A percentile compares a stretch with the other conserved stretches of the same genome.
These are phyloP conservation scores for Drosophila carrolli DNA, from an alignment of 1,140 invertebrate species.

Conservation along the genomic window DNA sequence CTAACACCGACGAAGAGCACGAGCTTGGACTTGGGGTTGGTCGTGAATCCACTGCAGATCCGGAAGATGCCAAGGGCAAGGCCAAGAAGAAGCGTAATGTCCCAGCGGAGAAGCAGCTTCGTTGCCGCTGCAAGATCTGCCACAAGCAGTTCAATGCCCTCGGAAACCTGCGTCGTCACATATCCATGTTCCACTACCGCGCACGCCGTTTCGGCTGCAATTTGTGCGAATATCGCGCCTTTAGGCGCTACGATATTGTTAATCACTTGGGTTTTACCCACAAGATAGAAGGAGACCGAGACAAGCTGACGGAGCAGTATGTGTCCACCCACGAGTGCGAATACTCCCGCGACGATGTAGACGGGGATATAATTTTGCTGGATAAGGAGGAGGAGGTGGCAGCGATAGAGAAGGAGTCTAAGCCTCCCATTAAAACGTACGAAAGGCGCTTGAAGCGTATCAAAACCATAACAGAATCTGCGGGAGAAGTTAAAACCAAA, in stretches of 20 bases:
- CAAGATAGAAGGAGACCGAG: conserved; percentile 72
- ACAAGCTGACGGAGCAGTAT: conserved; percentile 67
- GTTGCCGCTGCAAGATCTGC: conserved; percentile 81
- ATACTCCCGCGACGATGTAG: conserved; percentile 76
- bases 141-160: conserved; percentile 83
- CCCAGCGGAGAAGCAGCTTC: conserved; percentile 68
- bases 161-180: conserved; percentile 85
- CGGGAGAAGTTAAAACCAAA: conserved; percentile 16
- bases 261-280: conserved; percentile 86
- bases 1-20: conserved; percentile 43
- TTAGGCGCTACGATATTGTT: conserved; percentile 85
- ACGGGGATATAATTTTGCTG: conserved; percentile 74
- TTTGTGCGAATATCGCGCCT: conserved; percentile 86
- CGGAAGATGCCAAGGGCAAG: conserved; percentile 47
- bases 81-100: conserved; percentile 68
- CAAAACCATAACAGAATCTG: conserved; percentile 41
- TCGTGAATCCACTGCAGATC: conserved; percentile 25
- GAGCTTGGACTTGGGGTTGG: not conserved
- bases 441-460: conserved; percentile 63
- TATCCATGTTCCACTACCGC: conserved; percentile 86
- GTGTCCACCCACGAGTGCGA: conserved; percentile 77
- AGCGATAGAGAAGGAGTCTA: conserved; percentile 15
- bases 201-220: conserved; percentile 86
- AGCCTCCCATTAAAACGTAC: conserved; percentile 50
- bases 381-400: conserved; percentile 36